Evolutionary conservation across 2,888 invertebrate species (phyloP), one percentile per base, ranked within the genome.

Genomic region (Lycophotia porphyrea): DNA sequence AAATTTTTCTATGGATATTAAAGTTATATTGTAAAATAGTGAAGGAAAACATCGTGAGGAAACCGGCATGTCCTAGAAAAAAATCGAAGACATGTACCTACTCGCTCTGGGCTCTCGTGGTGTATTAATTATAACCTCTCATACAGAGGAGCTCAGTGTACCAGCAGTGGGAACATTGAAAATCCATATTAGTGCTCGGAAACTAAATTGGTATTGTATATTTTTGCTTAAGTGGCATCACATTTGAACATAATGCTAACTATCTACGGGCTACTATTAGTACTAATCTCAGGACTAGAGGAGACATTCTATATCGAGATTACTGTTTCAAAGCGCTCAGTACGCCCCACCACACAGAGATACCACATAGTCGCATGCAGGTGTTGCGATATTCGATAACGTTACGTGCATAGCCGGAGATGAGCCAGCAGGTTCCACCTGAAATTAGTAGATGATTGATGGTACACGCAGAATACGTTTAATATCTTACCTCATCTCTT

Each of bases 351-450:
- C n/a, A n/a, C 36, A 24, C 34, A 15, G 21, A 71, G 49, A 34
- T 42, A n/a, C 74, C 63, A 55, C 47, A 39, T 77, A 31, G 47
- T 64, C 18, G 24, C 15, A 55, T 64, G 70, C 78, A 78, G 58
- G 61, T 78, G 52, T 61, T 27, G 24, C 34, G 31, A 55, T 71
- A 63, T 77, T 64, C 42, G 52, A 71, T 61, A 27, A 78, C 36
- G 63, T 61, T 71, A 63, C 15, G 44, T 61, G 61, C 49, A 8
- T 9, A 9, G 24, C 8, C 24, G 42, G 58, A 58, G 49, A 42
- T 65, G n/a, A 78, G 39, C 31, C 18, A 18, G 78, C 44, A 55
- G 47, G 18, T 39, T 39, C 21, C 21, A 39, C 4, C 27, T 64
- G n/a, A 36, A 52, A 55, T 44, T 42, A 55, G 42, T 24, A 8